Conservation (phyloP, 2,113 vertebrate genomes). For the Edolisoma coerulescens region DNA sequence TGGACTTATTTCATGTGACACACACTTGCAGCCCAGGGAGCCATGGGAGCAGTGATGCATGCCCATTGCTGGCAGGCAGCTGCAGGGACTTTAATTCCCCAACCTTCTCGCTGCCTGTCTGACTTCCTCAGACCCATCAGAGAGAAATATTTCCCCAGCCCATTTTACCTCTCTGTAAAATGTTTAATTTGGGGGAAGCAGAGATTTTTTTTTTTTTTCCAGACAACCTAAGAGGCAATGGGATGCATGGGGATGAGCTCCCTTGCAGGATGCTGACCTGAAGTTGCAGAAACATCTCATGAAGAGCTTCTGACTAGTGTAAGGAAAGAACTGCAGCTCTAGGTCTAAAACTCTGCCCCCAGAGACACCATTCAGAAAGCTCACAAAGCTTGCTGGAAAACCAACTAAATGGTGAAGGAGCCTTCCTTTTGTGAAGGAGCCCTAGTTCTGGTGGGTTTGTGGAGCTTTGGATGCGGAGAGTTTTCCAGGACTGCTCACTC, state of each 20-base stretch:
- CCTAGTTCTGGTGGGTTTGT: background rate
- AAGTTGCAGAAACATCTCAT: background rate
- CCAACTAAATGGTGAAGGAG: background rate
- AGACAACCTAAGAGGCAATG: background rate
- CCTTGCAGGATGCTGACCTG: background rate
- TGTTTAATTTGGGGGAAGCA: background rate
- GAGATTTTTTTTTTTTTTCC: background rate
- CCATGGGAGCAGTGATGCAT: fast-evolving
- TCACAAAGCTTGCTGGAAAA: background rate
- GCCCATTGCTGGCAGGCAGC: background rate
- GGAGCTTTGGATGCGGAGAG: background rate
- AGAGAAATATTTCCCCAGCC: background rate
- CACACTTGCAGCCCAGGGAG: background rate
- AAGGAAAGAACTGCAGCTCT: background rate
- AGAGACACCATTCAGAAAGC: background rate
- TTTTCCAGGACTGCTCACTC: background rate
- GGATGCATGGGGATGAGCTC: background rate
- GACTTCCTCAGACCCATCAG: background rate
- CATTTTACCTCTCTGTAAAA: background rate
- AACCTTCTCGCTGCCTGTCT: fast-evolving
- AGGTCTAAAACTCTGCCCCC: background rate
- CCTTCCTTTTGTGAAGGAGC: background rate
- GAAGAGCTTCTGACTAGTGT: background rate
- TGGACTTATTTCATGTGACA: fast-evolving
- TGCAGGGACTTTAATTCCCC: background rate